phyloP scores from a whole-genome alignment of 2,113 vertebrate genomes.

The Prinia subflava region DNA sequence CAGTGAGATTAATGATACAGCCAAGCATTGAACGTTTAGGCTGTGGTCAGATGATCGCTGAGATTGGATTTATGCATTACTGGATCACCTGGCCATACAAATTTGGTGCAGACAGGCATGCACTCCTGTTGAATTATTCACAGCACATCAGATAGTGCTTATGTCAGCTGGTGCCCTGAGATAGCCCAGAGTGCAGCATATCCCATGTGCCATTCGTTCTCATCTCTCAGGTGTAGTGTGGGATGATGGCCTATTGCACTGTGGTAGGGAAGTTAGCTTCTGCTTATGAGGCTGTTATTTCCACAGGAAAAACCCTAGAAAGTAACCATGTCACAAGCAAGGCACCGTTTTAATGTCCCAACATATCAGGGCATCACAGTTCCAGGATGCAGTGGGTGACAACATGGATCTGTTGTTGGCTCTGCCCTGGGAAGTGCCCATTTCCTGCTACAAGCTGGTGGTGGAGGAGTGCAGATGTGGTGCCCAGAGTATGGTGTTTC shows the following conservation, averaged over 20 bases:
- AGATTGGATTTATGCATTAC: slow-evolving; percentile 19
- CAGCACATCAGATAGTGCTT: neutral
- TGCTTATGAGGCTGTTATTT: neutral
- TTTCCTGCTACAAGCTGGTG: neutral
- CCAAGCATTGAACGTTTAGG: neutral
- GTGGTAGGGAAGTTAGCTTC: neutral
- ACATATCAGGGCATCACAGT: neutral
- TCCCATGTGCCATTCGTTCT: neutral
- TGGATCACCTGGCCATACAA: slow-evolving; percentile 25
- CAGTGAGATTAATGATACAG: slow-evolving; percentile 18
- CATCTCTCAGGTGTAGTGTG: neutral
- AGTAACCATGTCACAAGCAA: neutral
- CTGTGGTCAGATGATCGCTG: slow-evolving; percentile 34
- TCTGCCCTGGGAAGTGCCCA: neutral
- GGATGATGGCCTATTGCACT: neutral
- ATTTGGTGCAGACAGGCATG: slow-evolving; percentile 8
- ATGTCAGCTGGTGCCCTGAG: neutral
- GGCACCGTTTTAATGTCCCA: neutral
- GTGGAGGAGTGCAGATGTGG: neutral
- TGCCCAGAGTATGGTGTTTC: neutral
- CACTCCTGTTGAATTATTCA: slow-evolving; percentile 15
- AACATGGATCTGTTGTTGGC: neutral
- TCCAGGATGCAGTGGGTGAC: neutral
- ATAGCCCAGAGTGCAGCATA: neutral
- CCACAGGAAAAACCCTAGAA: neutral